Conservation (phyloP, 1,140 invertebrate genomes). For the Thaumatotibia leucotreta region DNA sequence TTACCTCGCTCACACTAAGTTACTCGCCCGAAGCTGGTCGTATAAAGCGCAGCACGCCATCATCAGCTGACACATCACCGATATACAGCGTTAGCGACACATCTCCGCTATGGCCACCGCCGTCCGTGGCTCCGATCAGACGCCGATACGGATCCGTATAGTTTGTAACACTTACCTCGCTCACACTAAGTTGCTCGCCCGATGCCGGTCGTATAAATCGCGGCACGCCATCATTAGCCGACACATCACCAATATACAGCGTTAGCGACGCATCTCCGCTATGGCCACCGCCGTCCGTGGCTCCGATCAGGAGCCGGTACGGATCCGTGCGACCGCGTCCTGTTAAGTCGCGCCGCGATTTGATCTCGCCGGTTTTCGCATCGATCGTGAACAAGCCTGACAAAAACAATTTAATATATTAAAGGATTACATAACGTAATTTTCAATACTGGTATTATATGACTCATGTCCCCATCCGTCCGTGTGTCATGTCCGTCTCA, state of each 20-base stretch:
- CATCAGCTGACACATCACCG: slow-evolving; percentile 89
- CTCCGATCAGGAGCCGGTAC: slow-evolving; percentile 82
- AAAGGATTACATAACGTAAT: slow-evolving; percentile 19
- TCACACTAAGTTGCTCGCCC: slow-evolving; percentile 84
- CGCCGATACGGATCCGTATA: slow-evolving; percentile 85
- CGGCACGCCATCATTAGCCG: slow-evolving; percentile 89
- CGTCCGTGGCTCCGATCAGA: slow-evolving; percentile 83
- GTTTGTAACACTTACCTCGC: slow-evolving; percentile 77
- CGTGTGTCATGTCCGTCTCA: no score
- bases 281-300: slow-evolving; percentile 83
- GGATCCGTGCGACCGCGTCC: slow-evolving; percentile 87
- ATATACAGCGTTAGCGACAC: slow-evolving; percentile 83
- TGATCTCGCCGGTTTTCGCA: slow-evolving; percentile 81
- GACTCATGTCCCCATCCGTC: no score
- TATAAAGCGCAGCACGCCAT: slow-evolving; percentile 87
- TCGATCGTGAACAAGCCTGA: slow-evolving; percentile 83
- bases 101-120: slow-evolving; percentile 81
- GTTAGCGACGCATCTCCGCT: slow-evolving; percentile 80
- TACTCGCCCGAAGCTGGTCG: slow-evolving; percentile 83
- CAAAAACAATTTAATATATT: no score
- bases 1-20: slow-evolving; percentile 84
- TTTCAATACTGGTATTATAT: not conserved
- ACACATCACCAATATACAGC: slow-evolving; percentile 88
- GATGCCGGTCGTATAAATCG: slow-evolving; percentile 83
- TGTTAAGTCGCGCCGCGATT: slow-evolving; percentile 80